Base-by-base conservation (phyloP, 2,888 invertebrate species). In the Elgonia sp. region DNA sequence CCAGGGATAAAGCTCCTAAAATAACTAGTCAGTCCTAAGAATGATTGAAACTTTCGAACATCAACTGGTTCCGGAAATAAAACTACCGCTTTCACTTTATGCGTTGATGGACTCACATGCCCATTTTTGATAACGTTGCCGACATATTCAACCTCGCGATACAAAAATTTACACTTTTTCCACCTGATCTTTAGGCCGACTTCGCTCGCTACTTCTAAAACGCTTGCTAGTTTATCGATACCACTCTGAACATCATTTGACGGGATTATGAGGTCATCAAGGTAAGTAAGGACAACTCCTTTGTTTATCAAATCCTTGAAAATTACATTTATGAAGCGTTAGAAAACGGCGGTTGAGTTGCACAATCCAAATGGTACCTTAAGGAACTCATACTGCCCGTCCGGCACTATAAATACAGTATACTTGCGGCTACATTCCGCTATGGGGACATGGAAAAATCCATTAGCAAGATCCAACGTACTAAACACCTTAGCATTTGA, bases 131-230 rank as follows among this genome's bases (percentile, higher is more conserved):
- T 37, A 7, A 1, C 14, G 37, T 62, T 9, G 3, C 62, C 62
- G 12, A 62, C 29, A 37, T 37, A 62, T 6, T 85, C 96, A 12
- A 39, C 96, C 92, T 92, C 93, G 90, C 87, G 87, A 92, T 93
- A 93, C 93, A 67, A 42, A 10, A 67, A 18, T n/a, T 9, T 6
- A 18, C 67, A 67, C 42, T 67, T 67, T 67, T 21, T 20, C 67
- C 67, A 67, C 14, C 42, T 67, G 4, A 67, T 67, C 5, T 5
- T 4, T 18, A 67, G 18, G 5, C 67, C 67, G 12, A 42, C 67
- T 42, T 60, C 5, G 20, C 60, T 60, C 16, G 60, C 60, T 6
- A 60, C 60, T 4, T 60, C 60, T 20, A 60, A 20, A 20, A 60
- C 60, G 5, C 20, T 60, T 14, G 18, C 60, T 4, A 60, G 20